A percentile compares a stretch with the other conserved stretches of the same genome.
These are phyloP conservation scores for Ptychobarbus kaznakovi DNA, from an alignment of 2,797 vertebrate genomes.

Conservation along the genomic window DNA sequence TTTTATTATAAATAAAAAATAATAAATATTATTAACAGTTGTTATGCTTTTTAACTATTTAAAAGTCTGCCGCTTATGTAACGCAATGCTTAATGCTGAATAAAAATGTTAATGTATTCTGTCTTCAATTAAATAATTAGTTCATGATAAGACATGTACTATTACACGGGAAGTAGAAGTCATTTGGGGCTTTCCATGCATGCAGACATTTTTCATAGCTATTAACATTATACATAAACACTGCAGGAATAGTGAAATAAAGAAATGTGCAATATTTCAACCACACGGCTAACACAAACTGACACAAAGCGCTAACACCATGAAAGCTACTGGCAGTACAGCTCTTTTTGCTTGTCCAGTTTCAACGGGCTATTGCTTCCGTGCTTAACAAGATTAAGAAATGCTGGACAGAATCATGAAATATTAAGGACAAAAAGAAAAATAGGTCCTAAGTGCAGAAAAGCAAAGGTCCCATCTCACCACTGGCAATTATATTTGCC, in stretches of 20 bases:
- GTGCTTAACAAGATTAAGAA: slow-evolving; percentile 41
- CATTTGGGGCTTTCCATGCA: not conserved
- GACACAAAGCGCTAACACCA: not conserved
- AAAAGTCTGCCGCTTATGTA: no score
- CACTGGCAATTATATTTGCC: slow-evolving; percentile 54
- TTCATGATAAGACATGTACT: not conserved
- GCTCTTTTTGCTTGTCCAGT: not conserved
- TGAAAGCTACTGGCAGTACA: not conserved
- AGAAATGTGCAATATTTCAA: not conserved
- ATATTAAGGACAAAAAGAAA: slow-evolving; percentile 49
- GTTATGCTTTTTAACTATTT: no score
- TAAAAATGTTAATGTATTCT: no score
- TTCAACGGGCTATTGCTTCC: slow-evolving; percentile 1
- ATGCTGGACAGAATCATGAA: slow-evolving; percentile 50
- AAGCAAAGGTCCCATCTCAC: slow-evolving; percentile 52
- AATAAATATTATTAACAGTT: no score
- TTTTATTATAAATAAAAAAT: no score
- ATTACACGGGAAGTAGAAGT: not conserved
- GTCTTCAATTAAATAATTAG: not conserved
- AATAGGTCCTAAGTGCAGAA: slow-evolving; percentile 42
- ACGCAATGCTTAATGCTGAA: no score
- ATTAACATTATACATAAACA: not conserved
- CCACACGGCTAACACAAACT: not conserved
- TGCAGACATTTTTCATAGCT: not conserved
- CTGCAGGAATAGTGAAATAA: not conserved